A percentile compares a stretch with the other conserved stretches of the same genome.
phyloP scores from a whole-genome alignment of 2,888 invertebrate species.

The Netelia melanura region DNA sequence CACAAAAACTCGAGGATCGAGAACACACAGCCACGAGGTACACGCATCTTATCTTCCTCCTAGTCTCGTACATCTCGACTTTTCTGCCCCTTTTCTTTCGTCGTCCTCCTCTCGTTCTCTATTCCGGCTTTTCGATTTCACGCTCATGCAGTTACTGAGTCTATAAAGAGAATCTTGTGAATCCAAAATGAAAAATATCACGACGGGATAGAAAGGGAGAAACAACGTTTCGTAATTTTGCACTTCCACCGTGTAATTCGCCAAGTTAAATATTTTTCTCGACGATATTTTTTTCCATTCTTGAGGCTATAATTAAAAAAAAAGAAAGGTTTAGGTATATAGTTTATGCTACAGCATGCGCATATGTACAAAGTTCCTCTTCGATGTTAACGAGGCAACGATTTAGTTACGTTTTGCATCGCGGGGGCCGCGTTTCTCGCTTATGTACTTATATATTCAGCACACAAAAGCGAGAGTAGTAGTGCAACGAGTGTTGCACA shows the following conservation, averaged over 20 bases:
- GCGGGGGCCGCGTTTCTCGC: background rate
- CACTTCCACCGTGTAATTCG: background rate
- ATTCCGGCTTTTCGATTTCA: constrained; percentile 19
- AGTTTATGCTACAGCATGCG: background rate
- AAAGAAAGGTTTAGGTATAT: background rate
- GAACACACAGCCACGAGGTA: constrained; percentile 10
- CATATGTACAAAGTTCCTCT: constrained; percentile 29
- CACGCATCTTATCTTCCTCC: constrained; percentile 53
- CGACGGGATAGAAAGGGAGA: constrained; percentile 7
- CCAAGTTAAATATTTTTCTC: constrained; percentile 12
- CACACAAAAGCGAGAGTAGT: constrained; percentile 26
- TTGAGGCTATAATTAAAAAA: constrained; percentile 9
- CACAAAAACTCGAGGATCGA: constrained; percentile 17
- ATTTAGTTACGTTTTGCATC: constrained; percentile 58
- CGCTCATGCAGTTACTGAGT: constrained; percentile 21
- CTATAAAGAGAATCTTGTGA: constrained; percentile 17
- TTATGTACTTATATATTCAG: constrained; percentile 18
- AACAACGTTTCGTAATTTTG: constrained; percentile 10
- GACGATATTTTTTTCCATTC: constrained; percentile 24
- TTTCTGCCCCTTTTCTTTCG: constrained; percentile 33
- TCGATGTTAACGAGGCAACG: constrained; percentile 55
- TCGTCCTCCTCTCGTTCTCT: constrained; percentile 19
- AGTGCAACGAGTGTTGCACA: constrained; percentile 40
- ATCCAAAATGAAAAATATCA: constrained; percentile 23
- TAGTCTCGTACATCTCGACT: constrained; percentile 45